Evolutionary conservation across 2,113 vertebrate genomes (phyloP).

Genomic region (Sprattus sprattus): DNA sequence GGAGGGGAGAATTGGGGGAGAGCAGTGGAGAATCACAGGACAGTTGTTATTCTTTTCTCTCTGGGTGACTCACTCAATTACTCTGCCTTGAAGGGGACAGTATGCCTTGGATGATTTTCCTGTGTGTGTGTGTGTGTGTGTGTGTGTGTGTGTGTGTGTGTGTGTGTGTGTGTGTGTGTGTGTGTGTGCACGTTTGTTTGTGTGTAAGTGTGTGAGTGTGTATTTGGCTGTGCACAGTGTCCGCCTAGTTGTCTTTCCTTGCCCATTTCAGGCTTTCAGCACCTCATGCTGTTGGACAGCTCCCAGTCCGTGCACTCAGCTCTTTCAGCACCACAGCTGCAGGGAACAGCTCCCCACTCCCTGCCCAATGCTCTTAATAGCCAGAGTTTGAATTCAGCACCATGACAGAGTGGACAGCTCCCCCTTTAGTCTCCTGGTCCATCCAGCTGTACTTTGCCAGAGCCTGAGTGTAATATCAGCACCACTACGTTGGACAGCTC

Average conservation of each 20-base stretch:
- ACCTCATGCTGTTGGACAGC: not conserved
- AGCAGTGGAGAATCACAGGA: no score
- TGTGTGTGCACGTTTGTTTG: not conserved
- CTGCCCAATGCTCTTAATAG: not conserved
- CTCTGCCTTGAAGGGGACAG: not conserved
- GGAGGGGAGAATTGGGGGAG: not conserved
- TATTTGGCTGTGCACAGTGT: no score
- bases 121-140: not conserved
- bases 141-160: not conserved
- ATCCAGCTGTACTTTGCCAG: not conserved
- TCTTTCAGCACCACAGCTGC: slow-evolving; percentile 11
- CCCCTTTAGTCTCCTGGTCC: not conserved
- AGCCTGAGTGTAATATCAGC: slow-evolving; percentile 1
- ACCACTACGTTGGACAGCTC: not conserved
- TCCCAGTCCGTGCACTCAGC: not conserved
- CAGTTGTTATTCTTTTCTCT: not conserved
- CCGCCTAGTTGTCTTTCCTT: no score
- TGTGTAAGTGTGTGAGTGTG: not conserved
- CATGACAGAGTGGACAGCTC: not conserved
- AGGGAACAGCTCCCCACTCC: slow-evolving; percentile 10
- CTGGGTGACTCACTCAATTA: not conserved
- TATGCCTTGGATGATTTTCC: not conserved
- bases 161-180: not conserved
- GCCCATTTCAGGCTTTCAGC: not conserved
- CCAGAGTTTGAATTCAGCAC: slow-evolving; percentile 7